Conservation (phyloP, 2,113 vertebrate species). For the Holacanthus passer region DNA sequence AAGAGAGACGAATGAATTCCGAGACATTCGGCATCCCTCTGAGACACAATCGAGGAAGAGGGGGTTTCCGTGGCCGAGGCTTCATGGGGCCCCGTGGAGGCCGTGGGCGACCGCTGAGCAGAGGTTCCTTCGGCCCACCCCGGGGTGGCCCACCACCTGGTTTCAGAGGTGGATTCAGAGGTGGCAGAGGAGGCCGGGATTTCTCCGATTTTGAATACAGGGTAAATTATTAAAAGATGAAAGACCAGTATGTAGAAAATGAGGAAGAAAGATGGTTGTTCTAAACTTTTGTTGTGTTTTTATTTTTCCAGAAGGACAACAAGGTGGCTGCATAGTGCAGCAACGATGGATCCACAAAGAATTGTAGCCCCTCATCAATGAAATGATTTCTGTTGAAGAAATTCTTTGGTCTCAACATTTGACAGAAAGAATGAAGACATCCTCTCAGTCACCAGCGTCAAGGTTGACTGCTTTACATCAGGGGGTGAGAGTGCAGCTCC, state of each 20-base stretch:
- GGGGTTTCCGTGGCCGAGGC: conserved; percentile 91
- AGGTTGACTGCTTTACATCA: conserved; percentile 85
- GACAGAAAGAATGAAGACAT: conserved; percentile 88
- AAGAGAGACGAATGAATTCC: conserved; percentile 94
- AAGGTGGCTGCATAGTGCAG: conserved; percentile 94
- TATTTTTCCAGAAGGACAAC: conserved; percentile 93
- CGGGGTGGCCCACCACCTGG: conserved; percentile 87
- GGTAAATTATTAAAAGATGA: conserved; percentile 79
- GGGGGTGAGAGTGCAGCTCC: conserved; percentile 82
- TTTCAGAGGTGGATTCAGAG: conserved; percentile 92
- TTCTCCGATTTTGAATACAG: conserved; percentile 97
- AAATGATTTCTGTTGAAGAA: conserved; percentile 73
- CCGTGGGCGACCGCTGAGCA: conserved; percentile 85
- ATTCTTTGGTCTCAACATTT: conserved; percentile 83
- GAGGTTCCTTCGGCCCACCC: conserved; percentile 88
- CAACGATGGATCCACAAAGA: conserved; percentile 77
- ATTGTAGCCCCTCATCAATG: conserved; percentile 84
- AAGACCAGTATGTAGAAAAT: neutral
- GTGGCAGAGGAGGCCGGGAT: conserved; percentile 91
- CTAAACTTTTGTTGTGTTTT: neutral
- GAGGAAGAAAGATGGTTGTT: fast-evolving
- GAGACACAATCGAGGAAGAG: conserved; percentile 91
- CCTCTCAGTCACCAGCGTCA: conserved; percentile 93
- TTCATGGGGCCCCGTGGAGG: conserved; percentile 91
- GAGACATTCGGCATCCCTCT: conserved; percentile 97